Base-by-base conservation (phyloP, 2,113 vertebrate species). In the Pedionomus torquatus region DNA sequence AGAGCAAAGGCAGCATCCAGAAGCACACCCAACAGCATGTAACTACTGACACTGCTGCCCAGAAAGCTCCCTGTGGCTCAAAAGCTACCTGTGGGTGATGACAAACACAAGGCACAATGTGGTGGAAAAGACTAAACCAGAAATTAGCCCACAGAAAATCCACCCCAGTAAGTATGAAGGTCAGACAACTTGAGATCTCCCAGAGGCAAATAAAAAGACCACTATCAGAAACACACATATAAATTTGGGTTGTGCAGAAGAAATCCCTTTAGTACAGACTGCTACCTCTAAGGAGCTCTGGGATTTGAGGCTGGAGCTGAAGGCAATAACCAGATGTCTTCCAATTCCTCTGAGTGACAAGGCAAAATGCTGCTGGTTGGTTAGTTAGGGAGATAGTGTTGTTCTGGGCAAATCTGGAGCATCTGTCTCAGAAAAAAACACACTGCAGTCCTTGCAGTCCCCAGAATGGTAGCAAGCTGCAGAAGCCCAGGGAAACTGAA, bases 181-280 rank as follows among this genome's bases (percentile, higher is more conserved):
- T 0, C 52, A 64, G n/a, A 44, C 24, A 54, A 51, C 41, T 12
- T 82, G 87, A 13, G 57, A 35, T 49, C 48, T 68, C 52, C 68
- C 33, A 57, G 23, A 72, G 74, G 23, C 28, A 82, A 82, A 85
- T 30, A 31, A 10, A 37, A 70, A 90, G 72, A 26, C 25, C 33
- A 18, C 12, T 44, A 24, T 51, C 44, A 82, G 54, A 76, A 90
- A 58, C 19, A 55, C 5, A 6, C 10, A 31, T 4, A 33, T 28
- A 82, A 35, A 88, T 80, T 12, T 41, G 52, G n/a, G 46, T 46
- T 74, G 51, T 66, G 51, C 28, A 66, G 82, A 87, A 89, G 33
- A 75, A 89, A 70, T 1, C 5, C 11, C 41, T 61, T 90, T 71
- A 0, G 1, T 71, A 37, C 30, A 0, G 2, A 55, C 28, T 65